These are phyloP conservation scores for Dynastes tityus DNA, from an alignment of 2,888 invertebrate genomes.

Conservation along the genomic window DNA sequence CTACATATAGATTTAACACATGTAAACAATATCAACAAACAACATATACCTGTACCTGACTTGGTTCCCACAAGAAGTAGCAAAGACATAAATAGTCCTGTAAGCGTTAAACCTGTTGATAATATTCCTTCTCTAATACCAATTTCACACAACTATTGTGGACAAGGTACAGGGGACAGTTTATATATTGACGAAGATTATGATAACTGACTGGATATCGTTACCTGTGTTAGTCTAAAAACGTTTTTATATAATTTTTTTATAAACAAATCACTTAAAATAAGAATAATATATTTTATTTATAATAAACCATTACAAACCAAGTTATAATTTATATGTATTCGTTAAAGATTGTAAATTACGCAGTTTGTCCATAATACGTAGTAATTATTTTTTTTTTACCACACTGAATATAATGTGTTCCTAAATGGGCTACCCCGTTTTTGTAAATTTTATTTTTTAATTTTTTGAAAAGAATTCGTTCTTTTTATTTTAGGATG, in stretches of 20 bases:
- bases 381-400: background rate
- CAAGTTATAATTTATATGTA: constrained; percentile 8
- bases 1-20: constrained; percentile 57
- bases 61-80: constrained; percentile 58
- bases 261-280: constrained; percentile 35
- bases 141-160: constrained; percentile 62
- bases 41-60: constrained; percentile 58
- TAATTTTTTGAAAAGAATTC: too few species aligned
- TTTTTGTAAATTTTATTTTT: too few species aligned
- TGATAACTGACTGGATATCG: constrained; percentile 65
- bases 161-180: constrained; percentile 65
- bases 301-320: constrained; percentile 24
- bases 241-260: constrained; percentile 41
- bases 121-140: constrained; percentile 66
- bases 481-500: too few species aligned
- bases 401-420: too few species aligned
- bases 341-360: constrained; percentile 8
- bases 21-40: constrained; percentile 48
- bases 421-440: too few species aligned
- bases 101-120: constrained; percentile 53
- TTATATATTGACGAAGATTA: constrained; percentile 71
- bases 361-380: background rate
- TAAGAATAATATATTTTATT: constrained; percentile 46
- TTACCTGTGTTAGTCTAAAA: constrained; percentile 41
- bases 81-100: constrained; percentile 51